Evolutionary conservation across 2,797 vertebrate species (phyloP).

Genomic region (Myripristis murdjan): DNA sequence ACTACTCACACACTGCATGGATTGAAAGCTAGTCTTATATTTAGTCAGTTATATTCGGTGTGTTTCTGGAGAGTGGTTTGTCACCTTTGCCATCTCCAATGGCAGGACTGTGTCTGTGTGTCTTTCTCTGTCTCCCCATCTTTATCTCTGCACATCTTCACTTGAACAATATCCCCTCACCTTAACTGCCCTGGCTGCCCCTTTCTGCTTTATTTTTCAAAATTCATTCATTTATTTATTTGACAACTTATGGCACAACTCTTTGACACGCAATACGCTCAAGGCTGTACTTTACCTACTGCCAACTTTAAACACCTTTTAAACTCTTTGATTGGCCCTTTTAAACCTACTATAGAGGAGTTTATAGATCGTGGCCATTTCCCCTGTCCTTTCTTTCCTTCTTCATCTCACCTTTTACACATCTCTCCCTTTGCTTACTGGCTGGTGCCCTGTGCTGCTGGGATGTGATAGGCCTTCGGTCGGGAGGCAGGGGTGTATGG

Average conservation of each 20-base stretch:
- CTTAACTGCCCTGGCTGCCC: conserved; percentile 32
- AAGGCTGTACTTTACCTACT: conserved; percentile 49
- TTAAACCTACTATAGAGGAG: conserved; percentile 27
- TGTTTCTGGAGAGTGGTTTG: conserved; percentile 18
- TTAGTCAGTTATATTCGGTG: conserved; percentile 15
- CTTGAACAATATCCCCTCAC: conserved; percentile 41
- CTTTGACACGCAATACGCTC: conserved; percentile 53
- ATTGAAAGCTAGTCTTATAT: conserved; percentile 19
- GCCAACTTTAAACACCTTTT: conserved; percentile 20
- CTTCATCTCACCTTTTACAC: conserved; percentile 44
- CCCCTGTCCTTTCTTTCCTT: conserved; percentile 15
- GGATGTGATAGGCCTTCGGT: conserved; percentile 51
- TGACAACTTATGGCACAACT: conserved; percentile 37
- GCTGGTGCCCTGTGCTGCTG: conserved; percentile 60
- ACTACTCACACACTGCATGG: conserved; percentile 48
- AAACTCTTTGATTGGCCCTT: conserved; percentile 45
- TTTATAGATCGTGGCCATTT: conserved; percentile 13
- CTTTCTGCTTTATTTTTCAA: conserved; percentile 56
- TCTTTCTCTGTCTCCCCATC: conserved; percentile 33
- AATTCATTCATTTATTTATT: too few relatives aligned
- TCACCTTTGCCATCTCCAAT: conserved; percentile 30
- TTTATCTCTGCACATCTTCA: conserved; percentile 37
- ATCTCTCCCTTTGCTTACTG: conserved; percentile 57
- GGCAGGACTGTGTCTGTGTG: conserved; percentile 53
- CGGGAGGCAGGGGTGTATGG: conserved; percentile 32